Percentiles rank a stretch among this genome's conserved stretches.
These are phyloP conservation scores for Phaedon cochleariae DNA, from an alignment of 2,888 invertebrate species.

Conservation along the genomic window DNA sequence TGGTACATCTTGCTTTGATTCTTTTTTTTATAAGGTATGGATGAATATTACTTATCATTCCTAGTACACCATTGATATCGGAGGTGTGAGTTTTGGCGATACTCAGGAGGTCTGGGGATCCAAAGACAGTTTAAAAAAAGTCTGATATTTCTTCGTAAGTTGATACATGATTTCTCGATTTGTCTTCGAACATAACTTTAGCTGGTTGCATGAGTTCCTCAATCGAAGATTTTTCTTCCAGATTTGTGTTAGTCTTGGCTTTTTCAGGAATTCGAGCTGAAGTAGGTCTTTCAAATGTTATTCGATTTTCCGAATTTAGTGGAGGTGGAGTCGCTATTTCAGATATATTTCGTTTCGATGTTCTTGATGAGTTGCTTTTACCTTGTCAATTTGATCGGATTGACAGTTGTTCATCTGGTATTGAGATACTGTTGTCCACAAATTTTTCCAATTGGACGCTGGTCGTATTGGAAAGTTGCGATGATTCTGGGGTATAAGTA, in stretches of 20 bases:
- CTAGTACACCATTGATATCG: slow-evolving; percentile 6
- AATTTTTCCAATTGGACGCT: too few species aligned
- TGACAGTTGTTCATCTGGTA: too few species aligned
- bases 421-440: too few species aligned
- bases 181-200: slow-evolving; percentile 12
- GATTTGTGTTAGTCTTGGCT: neutral
- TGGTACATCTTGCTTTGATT: slow-evolving; percentile 18
- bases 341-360: too few species aligned
- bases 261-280: too few species aligned
- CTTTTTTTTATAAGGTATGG: neutral
- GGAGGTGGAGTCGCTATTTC: too few species aligned
- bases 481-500: too few species aligned
- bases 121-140: neutral
- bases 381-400: too few species aligned
- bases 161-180: slow-evolving; percentile 1
- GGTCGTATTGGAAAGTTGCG: too few species aligned
- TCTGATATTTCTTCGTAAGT: slow-evolving; percentile 5
- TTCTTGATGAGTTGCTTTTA: too few species aligned
- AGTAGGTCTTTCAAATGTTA: too few species aligned
- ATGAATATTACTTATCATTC: slow-evolving; percentile 1
- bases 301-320: too few species aligned
- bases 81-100: slow-evolving; percentile 1
- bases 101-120: slow-evolving; percentile 8
- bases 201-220: neutral
- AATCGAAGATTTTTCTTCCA: slow-evolving; percentile 5